These are phyloP conservation scores for Valencia hispanica DNA, from an alignment of 2,797 vertebrate species.

Conservation along the genomic window DNA sequence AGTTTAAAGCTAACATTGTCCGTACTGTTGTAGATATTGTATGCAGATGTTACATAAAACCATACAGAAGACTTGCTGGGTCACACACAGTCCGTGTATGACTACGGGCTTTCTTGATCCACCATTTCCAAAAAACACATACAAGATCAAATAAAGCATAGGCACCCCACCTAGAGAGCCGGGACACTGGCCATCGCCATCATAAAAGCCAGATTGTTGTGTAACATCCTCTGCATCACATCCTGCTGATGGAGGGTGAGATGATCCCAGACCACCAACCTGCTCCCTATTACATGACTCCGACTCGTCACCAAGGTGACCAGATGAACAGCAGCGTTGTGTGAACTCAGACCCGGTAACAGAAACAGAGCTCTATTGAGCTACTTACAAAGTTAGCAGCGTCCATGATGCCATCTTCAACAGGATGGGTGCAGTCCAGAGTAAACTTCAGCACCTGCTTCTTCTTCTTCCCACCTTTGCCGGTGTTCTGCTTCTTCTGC, in stretches of 20 bases:
- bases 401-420: conserved; percentile 98
- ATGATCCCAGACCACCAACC: neutral
- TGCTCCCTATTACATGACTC: neutral
- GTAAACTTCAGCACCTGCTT: conserved; percentile 95
- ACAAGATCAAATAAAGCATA: too few relatives aligned
- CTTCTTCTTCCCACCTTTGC: conserved; percentile 92
- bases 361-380: neutral
- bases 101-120: too few relatives aligned
- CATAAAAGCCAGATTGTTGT: neutral
- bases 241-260: neutral
- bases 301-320: neutral
- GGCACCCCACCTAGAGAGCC: too few relatives aligned
- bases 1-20: too few relatives aligned
- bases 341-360: neutral
- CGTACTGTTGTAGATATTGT: too few relatives aligned
- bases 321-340: neutral
- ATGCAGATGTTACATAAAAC: too few relatives aligned
- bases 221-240: neutral
- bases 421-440: conserved; percentile 94
- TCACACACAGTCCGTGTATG: too few relatives aligned
- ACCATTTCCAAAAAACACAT: too few relatives aligned
- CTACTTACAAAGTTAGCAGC: conserved; percentile 94
- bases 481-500: conserved; percentile 73
- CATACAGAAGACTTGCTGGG: too few relatives aligned
- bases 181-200: too few relatives aligned